Conservation (phyloP, 1,140 invertebrate species). For the Eupristina koningsbergeri region DNA sequence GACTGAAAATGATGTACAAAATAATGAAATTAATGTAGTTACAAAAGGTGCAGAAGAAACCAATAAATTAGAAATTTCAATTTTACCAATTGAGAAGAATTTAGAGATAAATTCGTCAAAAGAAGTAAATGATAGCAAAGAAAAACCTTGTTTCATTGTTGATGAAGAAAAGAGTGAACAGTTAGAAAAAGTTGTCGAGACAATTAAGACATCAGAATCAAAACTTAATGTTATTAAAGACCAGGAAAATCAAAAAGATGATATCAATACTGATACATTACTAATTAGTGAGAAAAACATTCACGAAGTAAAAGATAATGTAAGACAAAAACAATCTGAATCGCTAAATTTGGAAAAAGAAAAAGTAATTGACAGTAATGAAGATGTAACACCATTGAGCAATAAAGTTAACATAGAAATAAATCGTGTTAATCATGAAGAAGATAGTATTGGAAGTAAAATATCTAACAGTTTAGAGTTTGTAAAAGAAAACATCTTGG, state of each 20-base stretch:
- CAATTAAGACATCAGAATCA: not conserved
- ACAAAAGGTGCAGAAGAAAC: not conserved
- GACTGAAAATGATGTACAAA: not conserved
- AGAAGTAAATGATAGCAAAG: not conserved
- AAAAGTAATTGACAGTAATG: not conserved
- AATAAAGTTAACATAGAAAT: not conserved
- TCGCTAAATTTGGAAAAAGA: not conserved
- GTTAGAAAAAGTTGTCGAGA: not conserved
- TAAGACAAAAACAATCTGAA: not conserved
- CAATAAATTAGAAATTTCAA: not conserved
- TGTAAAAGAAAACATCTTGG: not conserved
- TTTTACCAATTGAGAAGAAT: not conserved
- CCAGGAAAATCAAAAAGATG: no score
- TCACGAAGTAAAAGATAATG: not conserved
- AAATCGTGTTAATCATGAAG: slow-evolving; percentile 32
- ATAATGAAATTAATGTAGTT: not conserved
- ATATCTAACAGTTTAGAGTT: not conserved
- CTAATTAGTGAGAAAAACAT: not conserved
- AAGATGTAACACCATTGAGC: not conserved
- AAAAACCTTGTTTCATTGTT: not conserved
- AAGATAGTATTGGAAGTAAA: not conserved
- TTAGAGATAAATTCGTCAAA: not conserved
- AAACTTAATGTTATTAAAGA: not conserved
- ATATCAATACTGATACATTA: not conserved
- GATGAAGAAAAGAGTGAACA: not conserved